Base-by-base conservation (phyloP, 1,140 invertebrate genomes). In the Episyrphus balteatus region DNA sequence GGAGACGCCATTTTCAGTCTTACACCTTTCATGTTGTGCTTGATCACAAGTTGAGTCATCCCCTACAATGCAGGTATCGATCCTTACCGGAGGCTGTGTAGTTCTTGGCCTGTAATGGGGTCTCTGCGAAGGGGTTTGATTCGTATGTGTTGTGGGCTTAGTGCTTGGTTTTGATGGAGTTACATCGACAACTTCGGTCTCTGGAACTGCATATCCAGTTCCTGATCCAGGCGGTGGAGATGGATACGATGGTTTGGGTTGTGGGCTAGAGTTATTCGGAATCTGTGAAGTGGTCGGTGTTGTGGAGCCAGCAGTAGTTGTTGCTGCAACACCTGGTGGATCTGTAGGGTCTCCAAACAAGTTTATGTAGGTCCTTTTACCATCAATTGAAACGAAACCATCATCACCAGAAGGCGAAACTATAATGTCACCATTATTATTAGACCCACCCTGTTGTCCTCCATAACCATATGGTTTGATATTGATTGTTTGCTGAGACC, bases 21-120 rank as follows among this genome's bases (percentile, higher is more conserved):
- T 79, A 63, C 91, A 95, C 40, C 81, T 79, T 60, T 94, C 91
- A 58, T 91, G 85, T 63, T 91, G 84, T 18, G 84, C 82, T 40
- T 79, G 74, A 58, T 92, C 88, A 56, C 91, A 95, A 0, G 91
- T 93, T n/a, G 84, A 83, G 54, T 91, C 86, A 54, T 95, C 90
- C 2, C 90, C 91, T 1, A 93, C 89, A 19, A 93, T 93, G 57
- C 91, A 95, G 10, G 91, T 94, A 64, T 95, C 91, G 47, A 95
- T 94, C 55, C 90, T 62, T 1, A 84, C 81, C 0, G 81, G 77
- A 15, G 80, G 78, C 51, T 78, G 79, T 1, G 73, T 75, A 3
- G 80, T 78, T 53, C 76, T 68, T 53, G 73, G 69, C 2, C 73
- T 69, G 54, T 73, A 79, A 13, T 70, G 62, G 1, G 76, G 76